Conservation (phyloP, 2,113 vertebrate species). For the Nicator chloris region DNA sequence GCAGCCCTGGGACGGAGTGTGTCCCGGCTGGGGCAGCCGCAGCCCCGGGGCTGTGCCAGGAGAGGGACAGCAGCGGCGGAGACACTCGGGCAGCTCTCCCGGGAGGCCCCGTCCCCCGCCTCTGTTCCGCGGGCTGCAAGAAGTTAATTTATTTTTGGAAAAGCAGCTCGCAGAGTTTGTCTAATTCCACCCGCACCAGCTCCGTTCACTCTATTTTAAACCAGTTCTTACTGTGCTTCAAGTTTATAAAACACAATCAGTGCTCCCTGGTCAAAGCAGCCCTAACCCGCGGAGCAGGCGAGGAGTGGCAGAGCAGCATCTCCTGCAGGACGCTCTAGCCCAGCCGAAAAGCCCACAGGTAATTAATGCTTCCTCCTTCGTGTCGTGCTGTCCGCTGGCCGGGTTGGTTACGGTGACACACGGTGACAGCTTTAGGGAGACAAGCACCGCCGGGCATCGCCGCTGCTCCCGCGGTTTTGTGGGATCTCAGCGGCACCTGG, state of each 20-base stretch:
- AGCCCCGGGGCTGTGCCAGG: neutral
- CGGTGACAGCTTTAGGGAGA: neutral
- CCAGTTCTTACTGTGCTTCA: constrained; percentile 50
- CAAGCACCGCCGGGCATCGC: rapidly evolving
- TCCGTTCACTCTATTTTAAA: constrained; percentile 64
- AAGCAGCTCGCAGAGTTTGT: constrained; percentile 58
- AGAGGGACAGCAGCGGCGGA: neutral
- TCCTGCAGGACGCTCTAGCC: constrained; percentile 27
- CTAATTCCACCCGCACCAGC: constrained; percentile 58
- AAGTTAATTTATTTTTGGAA: constrained; percentile 66
- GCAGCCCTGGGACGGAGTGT: neutral
- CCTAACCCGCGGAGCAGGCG: neutral
- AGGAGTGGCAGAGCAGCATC: constrained; percentile 24
- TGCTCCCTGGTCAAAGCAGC: constrained; percentile 38
- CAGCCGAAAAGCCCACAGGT: constrained; percentile 24
- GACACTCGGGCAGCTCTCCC: neutral
- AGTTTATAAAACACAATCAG: constrained; percentile 53
- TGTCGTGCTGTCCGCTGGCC: neutral
- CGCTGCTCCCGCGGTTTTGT: neutral
- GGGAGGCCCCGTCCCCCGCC: neutral
- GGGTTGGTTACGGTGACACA: neutral
- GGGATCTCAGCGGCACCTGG: neutral
- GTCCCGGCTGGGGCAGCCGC: neutral
- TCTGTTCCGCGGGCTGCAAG: constrained; percentile 47
- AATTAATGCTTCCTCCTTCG: constrained; percentile 22